These are phyloP conservation scores for Cotesia glomerata DNA, from an alignment of 1,140 invertebrate genomes.

Conservation along the genomic window DNA sequence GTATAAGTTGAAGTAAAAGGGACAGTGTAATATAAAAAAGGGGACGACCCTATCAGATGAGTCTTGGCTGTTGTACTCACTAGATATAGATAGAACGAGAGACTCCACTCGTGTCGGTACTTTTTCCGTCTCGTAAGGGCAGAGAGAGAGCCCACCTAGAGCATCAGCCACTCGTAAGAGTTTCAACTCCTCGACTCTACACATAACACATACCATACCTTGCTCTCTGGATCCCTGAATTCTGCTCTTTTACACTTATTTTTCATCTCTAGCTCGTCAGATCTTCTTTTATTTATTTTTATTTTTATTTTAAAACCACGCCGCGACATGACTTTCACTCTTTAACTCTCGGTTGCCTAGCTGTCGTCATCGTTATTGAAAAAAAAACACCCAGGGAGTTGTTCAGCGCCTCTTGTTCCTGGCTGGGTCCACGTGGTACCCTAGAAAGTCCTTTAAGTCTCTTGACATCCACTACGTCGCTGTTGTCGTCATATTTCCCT, in stretches of 20 bases:
- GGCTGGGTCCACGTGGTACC: background rate
- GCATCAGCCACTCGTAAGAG: conserved; percentile 1
- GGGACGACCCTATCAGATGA: conserved; percentile 7
- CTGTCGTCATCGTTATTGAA: background rate
- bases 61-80: background rate
- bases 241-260: conserved; percentile 1
- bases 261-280: background rate
- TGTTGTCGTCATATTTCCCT: too few species aligned
- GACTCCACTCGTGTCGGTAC: conserved; percentile 11
- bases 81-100: conserved; percentile 2
- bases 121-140: conserved; percentile 17
- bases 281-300: background rate
- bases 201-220: too few species aligned
- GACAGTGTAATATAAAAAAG: background rate
- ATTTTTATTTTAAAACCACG: background rate
- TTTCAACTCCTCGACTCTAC: background rate
- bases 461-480: background rate
- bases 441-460: background rate
- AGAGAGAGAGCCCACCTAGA: conserved; percentile 22
- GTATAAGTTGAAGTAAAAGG: background rate
- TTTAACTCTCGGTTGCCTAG: background rate
- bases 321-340: background rate
- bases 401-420: background rate
- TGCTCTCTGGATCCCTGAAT: background rate
- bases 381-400: background rate